phyloP scores from a whole-genome alignment of 2,797 vertebrate genomes.

The Lycodopsis pacificus region DNA sequence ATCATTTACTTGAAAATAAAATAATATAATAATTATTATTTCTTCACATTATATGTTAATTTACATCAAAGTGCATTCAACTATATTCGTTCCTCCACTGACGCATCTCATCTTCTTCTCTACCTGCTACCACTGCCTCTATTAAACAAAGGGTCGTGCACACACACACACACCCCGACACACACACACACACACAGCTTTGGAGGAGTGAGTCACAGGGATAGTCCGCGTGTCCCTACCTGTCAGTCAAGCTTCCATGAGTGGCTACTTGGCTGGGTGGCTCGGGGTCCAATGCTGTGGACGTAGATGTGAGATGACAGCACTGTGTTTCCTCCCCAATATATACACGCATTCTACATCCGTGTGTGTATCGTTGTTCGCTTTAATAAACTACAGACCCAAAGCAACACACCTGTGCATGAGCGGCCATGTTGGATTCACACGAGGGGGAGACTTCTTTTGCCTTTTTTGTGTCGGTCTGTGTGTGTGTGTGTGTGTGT shows the following conservation, averaged over 20 bases:
- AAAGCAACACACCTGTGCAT: slow-evolving; percentile 26
- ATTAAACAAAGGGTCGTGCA: slow-evolving; percentile 47
- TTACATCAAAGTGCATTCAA: neutral
- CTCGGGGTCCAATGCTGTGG: slow-evolving; percentile 52
- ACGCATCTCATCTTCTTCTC: slow-evolving; percentile 25
- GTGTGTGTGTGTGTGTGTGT: slow-evolving; percentile 14
- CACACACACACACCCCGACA: neutral
- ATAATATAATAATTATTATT: neutral
- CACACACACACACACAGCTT: slow-evolving; percentile 16
- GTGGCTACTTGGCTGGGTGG: slow-evolving; percentile 60
- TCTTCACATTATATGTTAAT: neutral
- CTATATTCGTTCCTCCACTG: neutral
- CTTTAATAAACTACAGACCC: slow-evolving; percentile 20
- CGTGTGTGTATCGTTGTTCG: slow-evolving; percentile 27
- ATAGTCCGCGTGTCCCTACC: slow-evolving; percentile 56
- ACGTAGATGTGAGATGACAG: slow-evolving; percentile 70
- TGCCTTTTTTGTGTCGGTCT: slow-evolving; percentile 13
- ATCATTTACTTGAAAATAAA: neutral
- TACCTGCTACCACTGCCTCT: slow-evolving; percentile 54
- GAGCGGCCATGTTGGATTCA: slow-evolving; percentile 25
- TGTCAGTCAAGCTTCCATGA: slow-evolving; percentile 77
- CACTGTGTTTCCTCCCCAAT: slow-evolving; percentile 44
- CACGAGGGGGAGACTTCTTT: slow-evolving; percentile 15
- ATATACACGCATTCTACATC: slow-evolving; percentile 32
- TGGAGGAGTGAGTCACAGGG: slow-evolving; percentile 46